Base-by-base conservation (phyloP, 2,113 vertebrate species). In the Psettodes erumei region DNA sequence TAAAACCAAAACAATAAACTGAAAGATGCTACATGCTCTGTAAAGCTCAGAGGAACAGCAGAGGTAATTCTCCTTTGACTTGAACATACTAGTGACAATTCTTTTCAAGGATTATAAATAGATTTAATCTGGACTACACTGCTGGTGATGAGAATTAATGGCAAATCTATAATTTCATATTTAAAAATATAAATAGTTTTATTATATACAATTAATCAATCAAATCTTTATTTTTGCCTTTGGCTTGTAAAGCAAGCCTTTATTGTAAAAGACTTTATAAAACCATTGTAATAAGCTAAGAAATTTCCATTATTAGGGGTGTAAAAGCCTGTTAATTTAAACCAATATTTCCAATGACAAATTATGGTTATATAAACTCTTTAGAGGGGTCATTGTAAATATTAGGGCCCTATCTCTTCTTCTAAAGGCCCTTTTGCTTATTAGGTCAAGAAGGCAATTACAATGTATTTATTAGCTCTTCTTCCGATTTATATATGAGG, bases 401-500 rank as follows among this genome's bases (percentile, higher is more conserved):
- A 68, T 80, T 60, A 55, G 42, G 43, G 33, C 18, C 1, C 40
- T 54, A 68, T 64, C 37, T 72, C 23, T 37, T 63, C 30, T 10
- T n/a, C 2, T 21, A 19, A 59, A 42, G 16, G 8, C 8, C 13
- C 18, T 51, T n/a, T 50, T 72, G 27, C 47, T 27, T 75, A 43
- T 73, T 19, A 43, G 47, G 76, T 84, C 43, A 73, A 72, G 75
- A 55, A 71, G 27, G 42, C 48, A 80, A 56, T 56, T 50, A 4
- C n/a, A 66, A 56, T 72, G 23, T 70, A 81, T 86, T 81, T 84
- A 76, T 77, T 79, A 48, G 33, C 60, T 76, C 47, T 48, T 71
- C 75, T 60, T 73, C 1, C n/a, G 58, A 65, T 83, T 75, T 73
- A 68, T 71, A 54, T 21, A 47, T 71, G 11, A 68, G 35, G 66